Evolutionary conservation across 2,113 vertebrate genomes (phyloP), one percentile per base, ranked within the genome.

Genomic region (Alosa alosa): DNA sequence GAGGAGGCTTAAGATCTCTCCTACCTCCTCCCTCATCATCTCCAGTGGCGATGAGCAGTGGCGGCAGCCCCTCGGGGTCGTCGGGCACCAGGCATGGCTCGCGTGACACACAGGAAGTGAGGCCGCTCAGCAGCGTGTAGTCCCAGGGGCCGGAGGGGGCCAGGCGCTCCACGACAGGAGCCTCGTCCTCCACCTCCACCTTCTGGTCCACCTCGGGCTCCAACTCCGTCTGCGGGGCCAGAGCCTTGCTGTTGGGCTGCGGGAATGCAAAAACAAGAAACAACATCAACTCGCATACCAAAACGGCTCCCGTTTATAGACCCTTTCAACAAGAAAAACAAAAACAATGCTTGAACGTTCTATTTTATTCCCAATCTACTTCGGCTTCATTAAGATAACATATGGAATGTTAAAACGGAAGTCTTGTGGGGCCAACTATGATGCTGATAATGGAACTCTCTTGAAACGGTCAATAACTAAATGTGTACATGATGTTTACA

Each of bases 51-150:
- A 96, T 94, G 84, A 97, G 93, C 83, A 99, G 89, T 0, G 98
- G 98, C 0, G 98, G 98, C 25, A 99, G 94, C 36, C 92, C 91
- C 0, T 94, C 92, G 0, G 96, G 95, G 20, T 91, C 94, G 6
- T 96, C 95, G 9, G 97, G 96, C 87, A 99, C 85, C 86, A 99
- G 97, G 90, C 94, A 97, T 82, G 94, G 85, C 0, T 90, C 88
- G 41, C 90, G 94, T 81, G 46, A 87, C 72, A 98, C 95, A 2
- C 86, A 92, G 31, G 93, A 94, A 1, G 95, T 92, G 39, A 99
- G 72, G 25, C 93, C 94, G 91, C 95, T 96, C 0, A 99, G 92
- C 7, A 97, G 90, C 47, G 92, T 91, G 55, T 94, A 97, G 86
- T 96, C 95, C 89, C 96, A 96, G 60, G 94, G 92, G 72, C 93